Conservation (phyloP, 2,113 vertebrate species). For the Peromyscus leucopus region DNA sequence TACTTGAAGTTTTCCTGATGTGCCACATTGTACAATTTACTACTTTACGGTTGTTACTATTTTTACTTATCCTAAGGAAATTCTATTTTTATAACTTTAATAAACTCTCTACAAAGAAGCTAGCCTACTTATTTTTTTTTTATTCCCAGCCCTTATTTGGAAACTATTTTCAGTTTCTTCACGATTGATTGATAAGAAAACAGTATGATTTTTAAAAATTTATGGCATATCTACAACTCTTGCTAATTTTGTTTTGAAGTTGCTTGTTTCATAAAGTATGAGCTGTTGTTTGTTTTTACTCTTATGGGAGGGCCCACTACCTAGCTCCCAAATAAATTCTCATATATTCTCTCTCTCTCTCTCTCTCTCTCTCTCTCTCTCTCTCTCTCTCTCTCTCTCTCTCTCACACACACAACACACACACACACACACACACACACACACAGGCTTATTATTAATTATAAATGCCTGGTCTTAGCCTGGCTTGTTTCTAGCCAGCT, state of each 20-base stretch:
- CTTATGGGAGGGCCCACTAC: no score
- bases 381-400: no score
- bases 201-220: background rate
- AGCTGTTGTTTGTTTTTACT: background rate
- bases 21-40: background rate
- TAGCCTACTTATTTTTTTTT: background rate
- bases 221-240: background rate
- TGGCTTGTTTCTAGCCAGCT: no score
- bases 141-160: slow-evolving; percentile 37
- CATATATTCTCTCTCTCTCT: no score
- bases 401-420: no score
- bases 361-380: no score
- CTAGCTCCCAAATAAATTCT: no score
- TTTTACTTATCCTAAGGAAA: slow-evolving; percentile 56
- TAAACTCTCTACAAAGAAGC: background rate
- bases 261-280: slow-evolving; percentile 5
- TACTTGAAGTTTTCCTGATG: background rate
- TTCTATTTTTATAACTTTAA: slow-evolving; percentile 16
- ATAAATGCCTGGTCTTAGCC: no score
- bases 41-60: background rate
- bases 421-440: no score
- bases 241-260: background rate
- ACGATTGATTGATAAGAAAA: slow-evolving; percentile 36
- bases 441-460: no score
- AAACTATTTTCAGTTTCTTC: slow-evolving; percentile 43